Base-by-base conservation (phyloP, 2,797 vertebrate species). In the Malacoctenus gilli region DNA sequence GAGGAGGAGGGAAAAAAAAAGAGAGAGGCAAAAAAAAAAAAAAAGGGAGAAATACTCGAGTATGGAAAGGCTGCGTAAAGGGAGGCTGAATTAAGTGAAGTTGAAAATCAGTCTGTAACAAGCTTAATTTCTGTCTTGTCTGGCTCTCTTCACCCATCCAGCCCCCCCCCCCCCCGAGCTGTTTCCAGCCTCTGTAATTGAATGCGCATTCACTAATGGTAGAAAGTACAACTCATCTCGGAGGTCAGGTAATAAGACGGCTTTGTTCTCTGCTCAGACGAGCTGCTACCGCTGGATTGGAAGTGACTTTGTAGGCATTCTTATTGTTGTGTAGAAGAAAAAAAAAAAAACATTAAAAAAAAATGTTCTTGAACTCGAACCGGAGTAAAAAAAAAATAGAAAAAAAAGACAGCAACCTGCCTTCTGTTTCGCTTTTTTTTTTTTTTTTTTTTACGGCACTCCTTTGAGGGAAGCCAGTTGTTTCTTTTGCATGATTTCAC, bases 111-210 rank as follows among this genome's bases (percentile, higher is more conserved):
- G 71, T 76, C 84, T 69, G 59, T 84, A 89, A 88, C 80, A 51
- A 84, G 79, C 81, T 87, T 89, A 79, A 88, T 89, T 90, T 87
- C 68, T 75, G 72, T 89, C 77, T 83, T 84, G 75, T 87, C 83
- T 87, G 80, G 70, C 54, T 69, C 42, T 71, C 72, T 51, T 81
- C 75, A 68, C 74, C 69, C 72, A 42, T 80, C 40, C 34, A 35
- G 61, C 64, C 68, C 61, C 87, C 84, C 4, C 53, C 64, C 68
- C 61, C 87, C 84, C 4, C 53, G 59, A 89, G 86, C 79, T 61
- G 68, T 76, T 75, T 78, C 75, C 69, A 78, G 65, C 77, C 68
- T 58, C 57, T 79, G 73, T 84, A 85, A 89, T 86, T 88, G 81
- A 88, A 84, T 70, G 79, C 79, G 70, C 62, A 63, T 51, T 79